phyloP scores from a whole-genome alignment of 2,113 vertebrate species.

The Tachysurus fulvidraco region DNA sequence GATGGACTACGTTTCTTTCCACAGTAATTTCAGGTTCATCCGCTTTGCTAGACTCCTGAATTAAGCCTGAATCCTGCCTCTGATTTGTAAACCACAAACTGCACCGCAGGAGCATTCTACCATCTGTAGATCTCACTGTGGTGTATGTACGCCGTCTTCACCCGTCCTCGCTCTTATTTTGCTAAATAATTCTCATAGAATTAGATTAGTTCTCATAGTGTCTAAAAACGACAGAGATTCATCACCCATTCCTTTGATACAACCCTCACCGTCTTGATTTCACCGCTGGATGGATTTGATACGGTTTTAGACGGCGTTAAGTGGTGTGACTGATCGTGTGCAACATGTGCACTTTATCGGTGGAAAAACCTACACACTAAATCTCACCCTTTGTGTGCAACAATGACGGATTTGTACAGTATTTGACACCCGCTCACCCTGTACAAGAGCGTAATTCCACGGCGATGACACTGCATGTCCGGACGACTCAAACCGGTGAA shows the following conservation, averaged over 20 bases:
- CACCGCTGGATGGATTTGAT: not conserved
- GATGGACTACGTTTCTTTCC: not conserved
- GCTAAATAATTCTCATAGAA: no score
- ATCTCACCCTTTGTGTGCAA: not conserved
- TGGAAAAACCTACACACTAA: slow-evolving; percentile 1
- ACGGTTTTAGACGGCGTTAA: not conserved
- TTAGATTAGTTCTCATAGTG: not conserved
- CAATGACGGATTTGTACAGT: slow-evolving; percentile 6
- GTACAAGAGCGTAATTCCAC: not conserved
- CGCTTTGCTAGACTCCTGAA: not conserved
- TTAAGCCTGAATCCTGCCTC: not conserved
- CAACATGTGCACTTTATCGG: not conserved
- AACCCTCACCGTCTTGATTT: not conserved
- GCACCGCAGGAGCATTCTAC: not conserved
- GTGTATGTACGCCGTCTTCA: not conserved
- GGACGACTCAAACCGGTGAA: not conserved
- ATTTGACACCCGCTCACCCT: not conserved
- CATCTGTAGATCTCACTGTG: not conserved
- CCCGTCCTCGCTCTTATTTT: not conserved
- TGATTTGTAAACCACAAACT: not conserved
- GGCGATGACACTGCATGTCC: slow-evolving; percentile 1
- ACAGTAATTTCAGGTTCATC: not conserved
- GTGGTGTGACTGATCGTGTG: slow-evolving; percentile 3
- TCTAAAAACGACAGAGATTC: not conserved
- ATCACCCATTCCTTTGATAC: not conserved